These are phyloP conservation scores for Drosophila equinoxialis DNA, from an alignment of 1,140 invertebrate species.

Conservation along the genomic window DNA sequence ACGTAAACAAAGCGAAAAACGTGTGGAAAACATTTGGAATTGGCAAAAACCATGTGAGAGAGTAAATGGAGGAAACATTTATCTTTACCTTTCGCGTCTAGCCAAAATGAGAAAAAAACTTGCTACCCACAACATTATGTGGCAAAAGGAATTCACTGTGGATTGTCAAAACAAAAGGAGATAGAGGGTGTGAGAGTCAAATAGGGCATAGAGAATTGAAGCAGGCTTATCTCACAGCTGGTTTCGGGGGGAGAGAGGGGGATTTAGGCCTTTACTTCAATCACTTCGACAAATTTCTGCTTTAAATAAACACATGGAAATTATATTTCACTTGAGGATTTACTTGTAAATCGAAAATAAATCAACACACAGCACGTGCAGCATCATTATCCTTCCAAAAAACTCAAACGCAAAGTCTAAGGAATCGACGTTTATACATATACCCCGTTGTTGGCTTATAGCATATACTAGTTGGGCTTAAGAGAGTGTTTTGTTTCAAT, in stretches of 20 bases:
- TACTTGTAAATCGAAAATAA: constrained; percentile 73
- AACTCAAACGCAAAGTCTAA: background rate
- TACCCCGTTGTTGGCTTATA: constrained; percentile 29
- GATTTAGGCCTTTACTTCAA: constrained; percentile 48
- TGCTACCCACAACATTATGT: constrained; percentile 13
- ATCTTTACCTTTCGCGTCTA: constrained; percentile 34
- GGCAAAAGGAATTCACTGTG: constrained; percentile 35
- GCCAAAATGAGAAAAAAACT: constrained; percentile 9
- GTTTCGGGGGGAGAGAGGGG: background rate
- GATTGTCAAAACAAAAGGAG: background rate
- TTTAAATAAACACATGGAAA: constrained; percentile 72
- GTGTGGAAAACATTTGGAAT: constrained; percentile 18
- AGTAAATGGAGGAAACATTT: constrained; percentile 30
- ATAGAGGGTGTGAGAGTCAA: background rate
- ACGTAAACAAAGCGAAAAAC: constrained; percentile 33
- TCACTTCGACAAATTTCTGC: constrained; percentile 51
- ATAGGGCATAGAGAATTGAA: constrained; percentile 26
- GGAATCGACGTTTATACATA: too few relatives aligned
- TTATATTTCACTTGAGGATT: constrained; percentile 72
- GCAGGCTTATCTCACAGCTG: constrained; percentile 13
- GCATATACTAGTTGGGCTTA: constrained; percentile 21
- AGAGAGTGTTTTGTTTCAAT: constrained; percentile 65
- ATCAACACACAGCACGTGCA: constrained; percentile 57
- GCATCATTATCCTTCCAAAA: constrained; percentile 18
- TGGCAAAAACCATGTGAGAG: constrained; percentile 11